Evolutionary conservation across 92 coral and sea anemone species (phyloP), one percentile per base, ranked within the genome.

Genomic region (Bergia sp.): DNA sequence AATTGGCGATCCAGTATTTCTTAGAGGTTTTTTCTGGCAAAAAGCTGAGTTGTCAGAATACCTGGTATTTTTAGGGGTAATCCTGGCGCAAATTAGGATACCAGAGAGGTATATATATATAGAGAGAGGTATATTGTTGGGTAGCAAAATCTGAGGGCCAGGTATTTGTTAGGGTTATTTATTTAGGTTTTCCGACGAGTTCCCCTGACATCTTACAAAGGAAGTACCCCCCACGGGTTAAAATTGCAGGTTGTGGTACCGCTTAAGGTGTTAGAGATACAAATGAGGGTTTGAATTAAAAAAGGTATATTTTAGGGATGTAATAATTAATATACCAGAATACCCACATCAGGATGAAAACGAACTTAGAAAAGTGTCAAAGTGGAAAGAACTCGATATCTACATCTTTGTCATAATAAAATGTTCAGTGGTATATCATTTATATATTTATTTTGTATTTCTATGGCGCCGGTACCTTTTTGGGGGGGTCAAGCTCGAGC

Each of bases 401-500:
- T 2, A 65, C 72, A 65, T 2, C 72, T 65, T 65, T 65, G 72
- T 65, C 72, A 2, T 65, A 16, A 65, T 65, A 65, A 65, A 65
- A 65, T 65, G 72, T 65, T 65, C 6, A 65, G 3, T 2, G n/a
- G n/a, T 65, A 65, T 65, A 2, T 2, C 42, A 5, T 73, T 73
- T 73, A 73, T 73, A 73, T 29, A 5, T 73, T 73, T 73, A 5
- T 6, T 73, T 6, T 73, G 77, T 29, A 73, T 73, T 73, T 73
- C 42, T 73, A 73, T 73, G 42, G 77, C 42, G 42, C 77, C 77
- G 5, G 74, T 67, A 67, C 74, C 74, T 67, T 73, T 73, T 73
- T 37, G n/a, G 77, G 42, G 77, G 77, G 77, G 77, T 73, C 42
- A 73, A 73, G 77, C 77, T 73, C 77, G 77, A 73, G 77, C 42